Conservation (phyloP, 2,113 vertebrate genomes). For the Pelmatolapia mariae region DNA sequence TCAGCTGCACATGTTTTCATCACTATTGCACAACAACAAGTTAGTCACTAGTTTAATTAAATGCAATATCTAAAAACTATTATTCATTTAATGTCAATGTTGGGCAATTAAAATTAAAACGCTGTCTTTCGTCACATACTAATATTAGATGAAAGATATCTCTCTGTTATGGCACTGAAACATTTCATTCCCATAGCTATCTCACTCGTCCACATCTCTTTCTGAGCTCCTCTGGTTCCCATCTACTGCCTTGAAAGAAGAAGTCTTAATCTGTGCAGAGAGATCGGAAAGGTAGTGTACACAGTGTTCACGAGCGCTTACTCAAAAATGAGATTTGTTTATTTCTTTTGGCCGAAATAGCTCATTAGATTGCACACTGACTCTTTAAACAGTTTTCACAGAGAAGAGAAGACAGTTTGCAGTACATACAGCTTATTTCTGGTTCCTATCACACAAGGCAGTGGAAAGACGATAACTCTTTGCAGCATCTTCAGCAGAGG, state of each 20-base stretch:
- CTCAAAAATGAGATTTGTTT: constrained; percentile 32
- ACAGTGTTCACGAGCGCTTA: constrained; percentile 15
- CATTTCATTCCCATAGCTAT: not conserved
- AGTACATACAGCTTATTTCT: constrained; percentile 2
- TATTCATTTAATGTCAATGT: not conserved
- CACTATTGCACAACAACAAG: not conserved
- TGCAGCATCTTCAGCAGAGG: not conserved
- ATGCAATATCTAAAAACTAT: not conserved
- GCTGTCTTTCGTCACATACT: not conserved
- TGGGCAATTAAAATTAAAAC: not conserved
- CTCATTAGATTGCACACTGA: not conserved
- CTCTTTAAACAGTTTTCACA: constrained; percentile 8
- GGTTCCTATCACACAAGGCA: not conserved
- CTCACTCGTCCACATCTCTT: not conserved
- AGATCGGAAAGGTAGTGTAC: not conserved
- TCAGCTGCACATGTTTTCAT: not conserved
- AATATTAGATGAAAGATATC: not conserved
- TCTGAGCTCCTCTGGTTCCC: not conserved
- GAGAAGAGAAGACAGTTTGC: constrained; percentile 1
- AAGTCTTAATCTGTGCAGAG: not conserved
- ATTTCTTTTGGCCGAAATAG: constrained; percentile 27
- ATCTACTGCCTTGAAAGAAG: not conserved
- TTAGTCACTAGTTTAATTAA: not conserved
- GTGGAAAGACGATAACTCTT: not conserved
- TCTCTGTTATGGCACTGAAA: constrained; percentile 8